Conservation (phyloP, 2,888 invertebrate genomes). For the Nephrotoma appendiculata region DNA sequence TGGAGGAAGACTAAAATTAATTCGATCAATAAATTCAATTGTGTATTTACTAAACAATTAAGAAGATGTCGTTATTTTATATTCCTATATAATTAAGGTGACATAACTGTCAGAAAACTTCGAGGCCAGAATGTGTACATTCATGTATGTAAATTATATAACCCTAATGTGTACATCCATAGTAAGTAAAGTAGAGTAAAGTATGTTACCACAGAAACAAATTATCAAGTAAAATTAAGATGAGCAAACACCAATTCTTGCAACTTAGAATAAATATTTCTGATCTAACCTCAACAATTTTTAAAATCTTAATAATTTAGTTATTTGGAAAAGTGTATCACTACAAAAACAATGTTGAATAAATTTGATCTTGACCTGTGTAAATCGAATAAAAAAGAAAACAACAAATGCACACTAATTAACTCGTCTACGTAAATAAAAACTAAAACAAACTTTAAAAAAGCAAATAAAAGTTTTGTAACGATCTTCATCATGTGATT, state of each 20-base stretch:
- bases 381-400: neutral
- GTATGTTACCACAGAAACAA: no score
- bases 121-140: neutral
- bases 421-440: neutral
- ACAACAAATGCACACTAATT: neutral
- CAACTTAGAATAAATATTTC: no score
- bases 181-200: no score
- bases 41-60: neutral
- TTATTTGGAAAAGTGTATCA: neutral
- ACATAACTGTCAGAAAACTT: neutral
- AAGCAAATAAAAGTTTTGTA: neutral
- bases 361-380: neutral
- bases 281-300: neutral
- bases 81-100: neutral
- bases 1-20: neutral
- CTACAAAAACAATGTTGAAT: neutral
- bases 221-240: no score
- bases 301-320: neutral
- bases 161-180: no score
- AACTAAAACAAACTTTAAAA: neutral
- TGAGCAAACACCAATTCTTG: no score
- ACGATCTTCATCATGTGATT: neutral
- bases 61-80: neutral
- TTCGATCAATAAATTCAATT: neutral
- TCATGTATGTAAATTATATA: no score